Evolutionary conservation across 2,888 invertebrate species (phyloP).

Genomic region (Watsonalla binaria): DNA sequence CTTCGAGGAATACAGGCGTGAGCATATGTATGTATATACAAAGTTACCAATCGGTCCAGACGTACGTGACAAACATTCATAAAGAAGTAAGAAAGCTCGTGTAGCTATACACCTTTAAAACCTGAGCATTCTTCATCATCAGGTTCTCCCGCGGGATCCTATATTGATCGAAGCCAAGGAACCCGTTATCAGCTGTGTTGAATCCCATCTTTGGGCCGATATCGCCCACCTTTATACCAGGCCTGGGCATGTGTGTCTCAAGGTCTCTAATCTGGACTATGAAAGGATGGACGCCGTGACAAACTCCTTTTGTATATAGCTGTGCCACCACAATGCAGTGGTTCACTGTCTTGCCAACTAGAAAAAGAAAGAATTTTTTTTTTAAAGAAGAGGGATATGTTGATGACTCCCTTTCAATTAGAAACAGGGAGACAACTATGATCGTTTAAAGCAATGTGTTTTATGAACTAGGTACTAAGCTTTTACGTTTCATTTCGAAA

Average conservation of each 20-base stretch:
- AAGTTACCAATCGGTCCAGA: too few species aligned
- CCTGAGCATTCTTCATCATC: slow-evolving; percentile 95
- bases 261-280: slow-evolving; percentile 92
- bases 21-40: too few species aligned
- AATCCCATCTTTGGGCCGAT: slow-evolving; percentile 95
- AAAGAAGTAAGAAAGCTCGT: too few species aligned
- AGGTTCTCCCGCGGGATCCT: slow-evolving; percentile 91
- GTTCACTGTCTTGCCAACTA: slow-evolving; percentile 95
- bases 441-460: too few species aligned
- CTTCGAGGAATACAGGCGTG: too few species aligned
- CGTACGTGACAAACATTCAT: too few species aligned
- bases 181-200: slow-evolving; percentile 94
- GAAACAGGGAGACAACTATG: too few species aligned
- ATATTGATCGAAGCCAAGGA: slow-evolving; percentile 88
- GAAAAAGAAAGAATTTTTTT: slow-evolving; percentile 28
- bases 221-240: slow-evolving; percentile 93
- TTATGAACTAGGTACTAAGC: too few species aligned
- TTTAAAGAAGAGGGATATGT: not conserved
- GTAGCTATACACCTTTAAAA: slow-evolving; percentile 55
- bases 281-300: slow-evolving; percentile 93
- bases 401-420: too few species aligned
- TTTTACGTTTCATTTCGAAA: too few species aligned
- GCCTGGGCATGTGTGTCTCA: slow-evolving; percentile 89
- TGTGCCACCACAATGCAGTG: slow-evolving; percentile 94
- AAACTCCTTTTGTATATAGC: slow-evolving; percentile 86